phyloP scores from a whole-genome alignment of 2,888 invertebrate species.

The Heteropelma amictum region DNA sequence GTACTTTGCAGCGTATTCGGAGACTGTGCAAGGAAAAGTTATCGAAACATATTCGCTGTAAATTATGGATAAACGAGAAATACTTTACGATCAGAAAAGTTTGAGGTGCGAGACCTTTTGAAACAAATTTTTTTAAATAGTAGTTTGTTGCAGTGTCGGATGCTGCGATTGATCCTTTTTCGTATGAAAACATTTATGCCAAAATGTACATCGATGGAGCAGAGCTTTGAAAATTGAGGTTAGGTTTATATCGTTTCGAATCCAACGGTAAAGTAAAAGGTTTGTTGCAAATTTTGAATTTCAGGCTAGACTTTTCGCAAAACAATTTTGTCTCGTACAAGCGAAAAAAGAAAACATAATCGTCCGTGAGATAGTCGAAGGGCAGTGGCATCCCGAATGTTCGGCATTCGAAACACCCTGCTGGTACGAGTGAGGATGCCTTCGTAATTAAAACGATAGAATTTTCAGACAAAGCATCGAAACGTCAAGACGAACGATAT shows the following conservation, averaged over 20 bases:
- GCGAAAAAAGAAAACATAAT: too few species aligned
- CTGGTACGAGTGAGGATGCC: too few species aligned
- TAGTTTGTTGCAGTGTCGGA: neutral
- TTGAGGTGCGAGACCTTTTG: neutral
- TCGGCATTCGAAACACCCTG: too few species aligned
- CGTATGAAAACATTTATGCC: neutral
- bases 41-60: neutral
- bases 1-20: slow-evolving; percentile 58
- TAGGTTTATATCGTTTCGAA: neutral
- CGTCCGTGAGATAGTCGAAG: too few species aligned
- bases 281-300: neutral
- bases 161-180: too few species aligned
- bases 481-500: neutral
- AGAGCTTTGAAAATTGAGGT: neutral
- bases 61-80: neutral
- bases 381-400: too few species aligned
- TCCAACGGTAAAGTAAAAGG: neutral
- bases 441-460: too few species aligned
- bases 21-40: slow-evolving; percentile 52
- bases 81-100: neutral
- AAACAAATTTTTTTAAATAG: too few species aligned
- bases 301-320: neutral
- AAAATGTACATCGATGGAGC: neutral
- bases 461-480: neutral
- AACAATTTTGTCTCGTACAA: too few species aligned